Evolutionary conservation across 2,888 invertebrate genomes (phyloP), one percentile per base, ranked within the genome.

Genomic region (Drosophila neutralis): DNA sequence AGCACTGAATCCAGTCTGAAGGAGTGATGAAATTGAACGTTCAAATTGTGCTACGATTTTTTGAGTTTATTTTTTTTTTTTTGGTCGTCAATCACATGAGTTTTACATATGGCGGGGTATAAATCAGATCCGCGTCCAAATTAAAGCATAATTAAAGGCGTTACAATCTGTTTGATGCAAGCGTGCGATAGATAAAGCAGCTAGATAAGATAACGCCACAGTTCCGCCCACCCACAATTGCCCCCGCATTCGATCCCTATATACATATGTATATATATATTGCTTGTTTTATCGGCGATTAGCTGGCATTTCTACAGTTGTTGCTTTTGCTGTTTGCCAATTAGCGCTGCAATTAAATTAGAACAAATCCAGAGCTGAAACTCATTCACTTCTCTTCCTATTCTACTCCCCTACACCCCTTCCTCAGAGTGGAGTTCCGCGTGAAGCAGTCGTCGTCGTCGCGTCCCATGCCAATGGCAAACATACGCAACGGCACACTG

Each of bases 401-500:
- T 11, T 29, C 24, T 21, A 10, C 8, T 29, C n/a, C 13, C 18
- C 8, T 29, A 2, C 29, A 24, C 6, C 11, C 6, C 27, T 13
- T 40, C 2, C 8, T 15, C 21, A 80, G 93, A 73, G 93, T 93
- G 71, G 93, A 93, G 71, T 91, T 90, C 61, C 92, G 93, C 18
- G 82, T 90, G 2, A 93, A 93, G 72, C 87, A 90, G 31, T 75
- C 90, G 29, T 78, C 91, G 10, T 78, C 91, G 13, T 83, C 91
- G 53, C 89, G 89, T 57, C 72, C 90, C 24, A 78, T 86, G 70
- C 81, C 65, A 42, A 82, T 81, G 69, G 13, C 64, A 8, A 82
- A 66, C 36, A 77, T 67, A 27, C 83, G 89, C 42, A 75, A 75
- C 24, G 78, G 64, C 11, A 77, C 75, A 8, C 59, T 88, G 24